Conservation (phyloP, 2,113 vertebrate species). For the Nycticorax nycticorax region DNA sequence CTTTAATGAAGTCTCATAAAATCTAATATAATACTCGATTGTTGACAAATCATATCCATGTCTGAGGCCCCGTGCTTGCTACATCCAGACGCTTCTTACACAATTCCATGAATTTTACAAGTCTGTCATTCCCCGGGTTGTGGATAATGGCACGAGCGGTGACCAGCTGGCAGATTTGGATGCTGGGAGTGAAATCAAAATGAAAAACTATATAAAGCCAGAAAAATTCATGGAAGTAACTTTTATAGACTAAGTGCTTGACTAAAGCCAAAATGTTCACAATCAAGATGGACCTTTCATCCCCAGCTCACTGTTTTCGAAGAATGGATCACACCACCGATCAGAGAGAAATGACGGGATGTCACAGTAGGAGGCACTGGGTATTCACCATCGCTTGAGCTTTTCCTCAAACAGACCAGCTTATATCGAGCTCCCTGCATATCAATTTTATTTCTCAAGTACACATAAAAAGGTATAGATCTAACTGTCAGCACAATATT, state of each 20-base stretch:
- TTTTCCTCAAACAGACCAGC: neutral
- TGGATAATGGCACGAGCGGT: constrained; percentile 27
- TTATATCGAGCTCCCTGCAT: neutral
- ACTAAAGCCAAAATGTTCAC: constrained; percentile 6
- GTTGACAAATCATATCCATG: constrained; percentile 81
- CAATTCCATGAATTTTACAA: constrained; percentile 45
- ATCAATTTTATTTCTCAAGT: constrained; percentile 21
- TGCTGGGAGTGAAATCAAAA: constrained; percentile 45
- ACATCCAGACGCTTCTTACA: constrained; percentile 39
- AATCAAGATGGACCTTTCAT: neutral
- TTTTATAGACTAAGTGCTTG: constrained; percentile 39
- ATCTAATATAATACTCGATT: constrained; percentile 84
- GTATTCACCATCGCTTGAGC: neutral
- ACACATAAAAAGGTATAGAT: constrained; percentile 39
- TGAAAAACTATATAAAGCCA: constrained; percentile 52
- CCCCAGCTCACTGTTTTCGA: neutral
- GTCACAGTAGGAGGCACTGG: neutral
- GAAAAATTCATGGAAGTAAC: constrained; percentile 26
- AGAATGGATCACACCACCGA: neutral
- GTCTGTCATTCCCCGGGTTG: constrained; percentile 12
- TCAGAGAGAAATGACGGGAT: neutral
- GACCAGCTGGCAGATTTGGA: constrained; percentile 56
- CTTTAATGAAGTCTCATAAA: constrained; percentile 92
- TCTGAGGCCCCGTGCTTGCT: constrained; percentile 25
- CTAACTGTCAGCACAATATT: neutral